Percentiles rank a stretch among this genome's conserved stretches.
Evolutionary conservation across 37 sponge, comb jelly and placozoan genomes (phyloP).

Genomic region (Chondrilla cf. caribensis): DNA sequence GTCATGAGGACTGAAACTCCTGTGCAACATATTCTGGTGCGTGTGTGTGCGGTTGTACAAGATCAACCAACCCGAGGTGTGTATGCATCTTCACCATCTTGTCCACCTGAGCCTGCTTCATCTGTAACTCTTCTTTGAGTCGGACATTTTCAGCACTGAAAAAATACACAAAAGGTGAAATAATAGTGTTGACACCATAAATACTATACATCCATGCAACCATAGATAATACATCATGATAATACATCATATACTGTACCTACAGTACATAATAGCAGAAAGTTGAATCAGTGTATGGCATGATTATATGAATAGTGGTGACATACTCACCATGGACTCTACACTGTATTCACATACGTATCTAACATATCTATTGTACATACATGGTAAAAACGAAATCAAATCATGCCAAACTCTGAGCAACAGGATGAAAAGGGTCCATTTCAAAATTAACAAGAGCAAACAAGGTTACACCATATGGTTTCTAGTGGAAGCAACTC

Average conservation of each 20-base stretch:
- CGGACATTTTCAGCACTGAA: background rate
- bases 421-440: too few species aligned
- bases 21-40: too few species aligned
- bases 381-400: too few species aligned
- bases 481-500: too few species aligned
- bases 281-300: background rate
- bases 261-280: background rate
- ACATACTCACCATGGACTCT: background rate
- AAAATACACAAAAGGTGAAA: background rate
- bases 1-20: too few species aligned
- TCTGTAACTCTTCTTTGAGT: background rate
- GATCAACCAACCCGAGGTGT: background rate
- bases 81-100: background rate
- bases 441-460: too few species aligned
- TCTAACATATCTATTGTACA: too few species aligned
- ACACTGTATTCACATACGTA: too few species aligned
- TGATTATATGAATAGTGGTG: background rate
- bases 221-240: background rate
- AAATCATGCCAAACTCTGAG: too few species aligned
- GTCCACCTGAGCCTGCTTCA: background rate
- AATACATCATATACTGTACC: too few species aligned
- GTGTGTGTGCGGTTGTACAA: too few species aligned
- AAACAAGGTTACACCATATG: too few species aligned
- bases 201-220: background rate
- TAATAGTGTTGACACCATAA: background rate